These are phyloP conservation scores for Nasonia vitripennis DNA, from an alignment of 1,140 invertebrate genomes.

Conservation along the genomic window DNA sequence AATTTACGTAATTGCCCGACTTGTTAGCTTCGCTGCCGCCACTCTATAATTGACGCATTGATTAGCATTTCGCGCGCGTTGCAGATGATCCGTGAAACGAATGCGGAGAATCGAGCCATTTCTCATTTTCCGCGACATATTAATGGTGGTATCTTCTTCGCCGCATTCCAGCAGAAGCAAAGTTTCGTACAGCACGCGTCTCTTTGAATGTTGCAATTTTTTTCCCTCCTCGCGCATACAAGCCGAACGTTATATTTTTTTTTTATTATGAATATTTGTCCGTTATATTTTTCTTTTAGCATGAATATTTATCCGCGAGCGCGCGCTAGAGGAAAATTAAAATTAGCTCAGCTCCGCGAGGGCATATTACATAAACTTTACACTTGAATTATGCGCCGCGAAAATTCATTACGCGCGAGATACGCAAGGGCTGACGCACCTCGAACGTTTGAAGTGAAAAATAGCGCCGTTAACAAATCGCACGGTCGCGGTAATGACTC, in stretches of 20 bases:
- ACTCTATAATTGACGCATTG: slow-evolving; percentile 59
- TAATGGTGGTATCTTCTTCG: no score
- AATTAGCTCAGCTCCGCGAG: not conserved
- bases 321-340: not conserved
- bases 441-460: not conserved
- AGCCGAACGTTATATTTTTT: not conserved
- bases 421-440: no score
- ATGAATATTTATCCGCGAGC: not conserved
- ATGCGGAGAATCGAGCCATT: not conserved
- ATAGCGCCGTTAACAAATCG: not conserved
- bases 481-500: not conserved
- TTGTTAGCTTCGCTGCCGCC: slow-evolving; percentile 60
- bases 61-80: slow-evolving; percentile 62
- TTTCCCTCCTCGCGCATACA: not conserved
- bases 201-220: not conserved
- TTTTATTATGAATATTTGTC: not conserved
- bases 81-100: slow-evolving; percentile 55
- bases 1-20: slow-evolving; percentile 64
- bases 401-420: no score
- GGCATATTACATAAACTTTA: not conserved
- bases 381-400: not conserved
- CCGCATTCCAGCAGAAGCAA: not conserved
- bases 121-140: not conserved
- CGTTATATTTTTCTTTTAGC: not conserved
- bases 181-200: not conserved